Evolutionary conservation across 2,113 vertebrate species (phyloP).

Genomic region (Turnix velox): DNA sequence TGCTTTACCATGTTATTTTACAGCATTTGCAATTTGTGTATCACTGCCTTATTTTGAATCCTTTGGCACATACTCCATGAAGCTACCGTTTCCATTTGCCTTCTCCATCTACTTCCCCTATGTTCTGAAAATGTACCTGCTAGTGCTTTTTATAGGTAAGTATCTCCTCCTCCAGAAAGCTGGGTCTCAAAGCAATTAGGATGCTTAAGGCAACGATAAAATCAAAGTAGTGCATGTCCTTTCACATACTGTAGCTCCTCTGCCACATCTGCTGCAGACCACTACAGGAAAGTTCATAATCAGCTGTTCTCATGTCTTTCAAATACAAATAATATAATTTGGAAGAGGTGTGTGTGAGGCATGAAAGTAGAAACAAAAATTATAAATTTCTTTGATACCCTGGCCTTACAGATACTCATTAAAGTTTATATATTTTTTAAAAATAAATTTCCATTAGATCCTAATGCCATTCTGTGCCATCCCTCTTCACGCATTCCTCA

Average conservation of each 20-base stretch:
- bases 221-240: neutral
- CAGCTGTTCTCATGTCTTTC: neutral
- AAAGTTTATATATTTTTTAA: neutral
- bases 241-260: neutral
- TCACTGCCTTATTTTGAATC: constrained; percentile 79
- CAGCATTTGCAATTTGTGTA: constrained; percentile 83
- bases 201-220: neutral
- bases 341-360: neutral
- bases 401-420: neutral
- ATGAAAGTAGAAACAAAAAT: neutral
- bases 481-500: neutral
- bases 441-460: neutral
- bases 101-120: constrained; percentile 71
- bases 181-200: neutral
- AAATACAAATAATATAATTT: neutral
- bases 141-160: constrained; percentile 83
- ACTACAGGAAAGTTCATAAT: neutral
- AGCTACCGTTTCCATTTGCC: constrained; percentile 60
- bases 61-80: constrained; percentile 66
- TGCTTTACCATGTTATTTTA: neutral
- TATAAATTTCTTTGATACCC: neutral
- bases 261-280: neutral
- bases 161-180: neutral
- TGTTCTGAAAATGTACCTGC: constrained; percentile 77
- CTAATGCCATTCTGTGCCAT: neutral